phyloP scores from a whole-genome alignment of 2,888 invertebrate genomes.

The Coecobrya sp. region DNA sequence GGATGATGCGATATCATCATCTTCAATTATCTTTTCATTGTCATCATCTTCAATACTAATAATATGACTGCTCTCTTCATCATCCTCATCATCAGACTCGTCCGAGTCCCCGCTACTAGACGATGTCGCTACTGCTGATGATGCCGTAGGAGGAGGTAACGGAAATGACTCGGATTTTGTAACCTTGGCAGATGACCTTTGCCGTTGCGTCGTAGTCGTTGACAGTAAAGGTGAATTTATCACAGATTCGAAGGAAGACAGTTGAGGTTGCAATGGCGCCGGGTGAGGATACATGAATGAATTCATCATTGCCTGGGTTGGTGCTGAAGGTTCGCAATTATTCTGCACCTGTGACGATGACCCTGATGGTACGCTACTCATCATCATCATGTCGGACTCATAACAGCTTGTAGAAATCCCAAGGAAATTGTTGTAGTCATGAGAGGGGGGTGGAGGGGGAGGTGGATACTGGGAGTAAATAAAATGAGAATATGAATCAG shows the following conservation, averaged over 20 bases:
- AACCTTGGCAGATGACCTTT: background rate
- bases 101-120: conserved; percentile 53
- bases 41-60: conserved; percentile 77
- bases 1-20: background rate
- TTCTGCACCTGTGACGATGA: background rate
- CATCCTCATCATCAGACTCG: conserved; percentile 75
- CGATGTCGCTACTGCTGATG: background rate
- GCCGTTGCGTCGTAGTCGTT: background rate
- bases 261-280: background rate
- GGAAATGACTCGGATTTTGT: background rate
- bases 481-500: conserved; percentile 69
- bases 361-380: background rate
- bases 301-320: conserved; percentile 17
- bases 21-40: conserved; percentile 45
- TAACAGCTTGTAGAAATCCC: conserved; percentile 52
- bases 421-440: conserved; percentile 63
- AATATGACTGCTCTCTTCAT: conserved; percentile 67
- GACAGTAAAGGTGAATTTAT: background rate
- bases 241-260: conserved; percentile 2
- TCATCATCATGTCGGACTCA: conserved; percentile 58
- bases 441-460: conserved; percentile 27
- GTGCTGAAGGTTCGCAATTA: background rate
- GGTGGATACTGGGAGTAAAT: conserved; percentile 62
- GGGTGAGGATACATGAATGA: conserved; percentile 50
- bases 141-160: background rate